Evolutionary conservation across 2,113 vertebrate species (phyloP).

Genomic region (Melanostigma gelatinosum): DNA sequence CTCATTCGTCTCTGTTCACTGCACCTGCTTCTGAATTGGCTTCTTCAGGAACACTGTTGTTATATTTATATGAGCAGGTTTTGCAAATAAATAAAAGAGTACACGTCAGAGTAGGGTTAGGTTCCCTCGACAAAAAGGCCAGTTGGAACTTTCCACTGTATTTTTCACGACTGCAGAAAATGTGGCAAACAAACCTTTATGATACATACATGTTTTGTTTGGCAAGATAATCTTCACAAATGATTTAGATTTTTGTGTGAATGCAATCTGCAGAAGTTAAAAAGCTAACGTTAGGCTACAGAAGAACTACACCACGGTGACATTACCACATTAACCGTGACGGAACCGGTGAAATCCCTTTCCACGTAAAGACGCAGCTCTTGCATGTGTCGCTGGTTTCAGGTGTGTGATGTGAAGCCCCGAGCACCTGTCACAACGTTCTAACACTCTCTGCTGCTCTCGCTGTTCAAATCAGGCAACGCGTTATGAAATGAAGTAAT

Average conservation of each 20-base stretch:
- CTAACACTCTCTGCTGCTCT: not conserved
- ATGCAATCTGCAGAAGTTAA: too few species aligned
- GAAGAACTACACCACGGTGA: not conserved
- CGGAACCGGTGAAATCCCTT: too few species aligned
- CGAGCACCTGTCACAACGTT: not conserved
- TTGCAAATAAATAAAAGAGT: too few species aligned
- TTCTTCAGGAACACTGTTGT: not conserved
- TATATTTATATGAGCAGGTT: not conserved
- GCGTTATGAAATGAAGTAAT: not conserved
- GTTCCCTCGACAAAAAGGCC: too few species aligned
- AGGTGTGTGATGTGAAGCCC: not conserved
- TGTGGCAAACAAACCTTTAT: not conserved
- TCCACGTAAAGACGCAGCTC: not conserved
- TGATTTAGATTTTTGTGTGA: not conserved
- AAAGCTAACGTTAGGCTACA: not conserved
- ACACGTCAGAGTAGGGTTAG: too few species aligned
- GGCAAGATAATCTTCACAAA: not conserved
- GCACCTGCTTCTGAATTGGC: too few species aligned
- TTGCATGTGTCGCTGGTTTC: not conserved
- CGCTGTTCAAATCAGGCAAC: not conserved
- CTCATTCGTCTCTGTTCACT: too few species aligned
- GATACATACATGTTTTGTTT: not conserved
- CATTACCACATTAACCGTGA: too few species aligned
- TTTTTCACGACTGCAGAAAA: not conserved
- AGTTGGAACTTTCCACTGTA: too few species aligned